phyloP scores from a whole-genome alignment of 2,888 invertebrate species.

The Ctenicera cuprea region DNA sequence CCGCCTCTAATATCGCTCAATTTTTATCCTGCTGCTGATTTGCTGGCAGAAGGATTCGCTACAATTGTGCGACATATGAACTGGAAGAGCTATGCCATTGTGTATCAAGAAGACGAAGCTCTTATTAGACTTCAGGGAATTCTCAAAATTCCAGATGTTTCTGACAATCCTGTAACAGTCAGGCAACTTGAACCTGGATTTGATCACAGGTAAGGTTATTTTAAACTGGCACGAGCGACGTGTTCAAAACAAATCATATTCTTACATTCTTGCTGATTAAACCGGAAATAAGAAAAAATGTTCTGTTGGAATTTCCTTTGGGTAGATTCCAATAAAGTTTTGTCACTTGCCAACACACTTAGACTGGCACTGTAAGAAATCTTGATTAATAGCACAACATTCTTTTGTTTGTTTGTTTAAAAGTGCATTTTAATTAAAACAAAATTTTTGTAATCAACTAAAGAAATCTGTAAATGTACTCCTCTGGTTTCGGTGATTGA shows the following conservation, averaged over 20 bases:
- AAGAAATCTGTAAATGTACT: no score
- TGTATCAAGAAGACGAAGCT: constrained; percentile 87
- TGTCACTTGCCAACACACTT: background rate
- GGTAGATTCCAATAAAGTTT: background rate
- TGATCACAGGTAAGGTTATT: constrained; percentile 63
- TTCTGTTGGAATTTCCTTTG: background rate
- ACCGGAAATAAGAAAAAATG: background rate
- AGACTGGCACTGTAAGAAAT: no score
- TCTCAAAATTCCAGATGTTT: constrained; percentile 80
- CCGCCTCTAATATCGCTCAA: constrained; percentile 73
- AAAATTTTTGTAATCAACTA: no score
- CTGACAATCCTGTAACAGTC: constrained; percentile 78
- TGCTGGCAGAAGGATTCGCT: constrained; percentile 80
- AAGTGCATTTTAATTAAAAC: no score
- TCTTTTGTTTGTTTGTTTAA: no score
- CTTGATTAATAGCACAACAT: no score
- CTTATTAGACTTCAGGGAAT: constrained; percentile 86
- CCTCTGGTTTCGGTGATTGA: no score
- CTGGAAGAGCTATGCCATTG: constrained; percentile 86
- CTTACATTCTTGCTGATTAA: background rate
- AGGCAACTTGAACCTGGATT: constrained; percentile 75
- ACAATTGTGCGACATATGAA: constrained; percentile 81
- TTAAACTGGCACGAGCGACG: no score
- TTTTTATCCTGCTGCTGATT: constrained; percentile 82
- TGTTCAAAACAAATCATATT: background rate